Evolutionary conservation across 1,140 invertebrate species (phyloP).

Genomic region (Aphelenchoides besseyi): DNA sequence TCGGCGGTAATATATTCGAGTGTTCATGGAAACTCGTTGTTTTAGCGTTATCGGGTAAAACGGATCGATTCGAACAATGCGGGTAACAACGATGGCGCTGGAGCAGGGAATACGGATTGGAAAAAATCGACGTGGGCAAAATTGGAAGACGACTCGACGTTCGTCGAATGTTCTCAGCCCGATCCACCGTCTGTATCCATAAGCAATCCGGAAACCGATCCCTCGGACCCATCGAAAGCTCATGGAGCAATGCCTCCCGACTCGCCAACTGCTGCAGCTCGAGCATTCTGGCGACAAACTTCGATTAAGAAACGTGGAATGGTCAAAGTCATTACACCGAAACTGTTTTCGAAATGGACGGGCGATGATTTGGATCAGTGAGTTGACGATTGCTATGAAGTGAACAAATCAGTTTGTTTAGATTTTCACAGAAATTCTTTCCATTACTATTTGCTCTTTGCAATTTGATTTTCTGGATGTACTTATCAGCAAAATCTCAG

Average conservation of each 20-base stretch:
- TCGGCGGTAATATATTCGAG: constrained; percentile 4
- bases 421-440: constrained; percentile 62
- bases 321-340: constrained; percentile 50
- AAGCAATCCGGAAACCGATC: constrained; percentile 18
- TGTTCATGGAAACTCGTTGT: background rate
- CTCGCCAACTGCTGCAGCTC: background rate
- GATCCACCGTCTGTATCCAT: constrained; percentile 41
- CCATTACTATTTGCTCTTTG: constrained; percentile 56
- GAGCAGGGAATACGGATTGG: constrained; percentile 32
- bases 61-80: constrained; percentile 38
- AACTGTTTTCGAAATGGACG: constrained; percentile 60
- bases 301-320: constrained; percentile 25
- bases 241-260: background rate
- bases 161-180: constrained; percentile 52
- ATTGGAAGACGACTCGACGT: constrained; percentile 40
- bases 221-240: background rate
- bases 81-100: background rate
- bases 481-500: constrained; percentile 53
- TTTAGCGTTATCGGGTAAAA: constrained; percentile 28
- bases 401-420: no score
- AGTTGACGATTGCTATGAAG: no score
- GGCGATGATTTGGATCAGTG: constrained; percentile 62
- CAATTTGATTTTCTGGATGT: constrained; percentile 62
- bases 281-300: constrained; percentile 9
- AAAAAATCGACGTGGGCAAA: constrained; percentile 35